A percentile compares a stretch with the other conserved stretches of the same genome.
Conservation (phyloP, 2,113 vertebrate genomes). For the Caranx ignobilis region DNA sequence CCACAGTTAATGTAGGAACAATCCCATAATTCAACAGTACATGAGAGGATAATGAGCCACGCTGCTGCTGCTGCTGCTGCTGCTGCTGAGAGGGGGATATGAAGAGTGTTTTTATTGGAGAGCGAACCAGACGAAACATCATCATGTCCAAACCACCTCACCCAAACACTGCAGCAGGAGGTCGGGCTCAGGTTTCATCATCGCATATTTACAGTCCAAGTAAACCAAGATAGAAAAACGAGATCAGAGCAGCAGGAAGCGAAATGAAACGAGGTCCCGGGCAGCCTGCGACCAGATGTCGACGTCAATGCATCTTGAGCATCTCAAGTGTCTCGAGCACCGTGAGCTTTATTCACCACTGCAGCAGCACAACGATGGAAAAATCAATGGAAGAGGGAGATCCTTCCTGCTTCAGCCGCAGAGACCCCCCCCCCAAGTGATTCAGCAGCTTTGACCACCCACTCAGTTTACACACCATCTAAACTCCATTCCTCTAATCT, state of each 20-base stretch:
- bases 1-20: conserved; percentile 13
- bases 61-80: background rate
- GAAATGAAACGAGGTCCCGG: too few species aligned
- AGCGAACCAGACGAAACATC: conserved; percentile 14
- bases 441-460: conserved; percentile 23
- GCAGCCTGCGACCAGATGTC: too few species aligned
- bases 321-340: background rate
- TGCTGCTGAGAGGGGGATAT: conserved; percentile 27
- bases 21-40: conserved; percentile 25
- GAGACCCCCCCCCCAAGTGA: conserved; percentile 20
- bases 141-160: background rate
- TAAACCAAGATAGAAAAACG: too few species aligned
- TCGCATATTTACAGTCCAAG: too few species aligned
- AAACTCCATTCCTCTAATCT: conserved; percentile 22
- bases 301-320: too few species aligned
- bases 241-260: too few species aligned
- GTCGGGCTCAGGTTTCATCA: too few species aligned
- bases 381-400: conserved; percentile 44
- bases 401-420: conserved; percentile 30
- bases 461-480: conserved; percentile 26
- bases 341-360: conserved; percentile 22
- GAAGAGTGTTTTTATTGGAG: conserved; percentile 24
- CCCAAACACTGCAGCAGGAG: background rate
- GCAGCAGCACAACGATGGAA: conserved; percentile 38
- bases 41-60: conserved; percentile 20